These are phyloP conservation scores for Thalassaphorura encarpata DNA, from an alignment of 1,140 invertebrate species.

Conservation along the genomic window DNA sequence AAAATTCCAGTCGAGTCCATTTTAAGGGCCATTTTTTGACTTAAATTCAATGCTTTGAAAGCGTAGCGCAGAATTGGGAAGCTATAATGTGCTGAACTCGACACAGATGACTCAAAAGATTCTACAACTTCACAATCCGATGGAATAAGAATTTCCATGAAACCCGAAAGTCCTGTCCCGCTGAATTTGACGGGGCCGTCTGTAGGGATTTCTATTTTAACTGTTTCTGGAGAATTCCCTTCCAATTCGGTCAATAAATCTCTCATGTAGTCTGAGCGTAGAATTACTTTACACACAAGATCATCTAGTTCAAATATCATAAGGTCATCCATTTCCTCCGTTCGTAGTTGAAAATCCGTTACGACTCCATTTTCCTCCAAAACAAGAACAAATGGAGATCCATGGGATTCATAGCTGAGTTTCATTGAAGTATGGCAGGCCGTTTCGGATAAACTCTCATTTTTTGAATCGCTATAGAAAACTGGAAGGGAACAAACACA, in stretches of 20 bases:
- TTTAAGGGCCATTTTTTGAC: constrained; percentile 5
- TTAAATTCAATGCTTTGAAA: constrained; percentile 6
- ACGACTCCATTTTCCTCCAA: constrained; percentile 2
- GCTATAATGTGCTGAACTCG: not conserved
- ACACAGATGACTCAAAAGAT: not conserved
- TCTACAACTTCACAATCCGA: not conserved
- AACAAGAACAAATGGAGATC: constrained; percentile 4
- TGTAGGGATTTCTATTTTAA: not conserved
- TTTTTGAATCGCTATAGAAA: constrained; percentile 7
- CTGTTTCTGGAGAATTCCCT: not conserved
- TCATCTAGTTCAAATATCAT: constrained; percentile 5
- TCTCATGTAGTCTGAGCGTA: constrained; percentile 1
- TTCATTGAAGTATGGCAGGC: not conserved
- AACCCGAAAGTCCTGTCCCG: not conserved
- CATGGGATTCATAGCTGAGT: not conserved
- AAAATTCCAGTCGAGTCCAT: not conserved
- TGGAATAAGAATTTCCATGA: not conserved
- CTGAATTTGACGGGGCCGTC: not conserved
- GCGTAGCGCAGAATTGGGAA: not conserved
- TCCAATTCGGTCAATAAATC: constrained; percentile 5
- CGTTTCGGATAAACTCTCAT: constrained; percentile 1
- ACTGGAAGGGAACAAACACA: no score
- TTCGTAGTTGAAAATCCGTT: constrained; percentile 7
- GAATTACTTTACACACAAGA: not conserved
- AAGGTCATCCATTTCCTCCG: constrained; percentile 5